phyloP scores from a whole-genome alignment of 2,888 invertebrate species.

The Anagyrus pseudococci region DNA sequence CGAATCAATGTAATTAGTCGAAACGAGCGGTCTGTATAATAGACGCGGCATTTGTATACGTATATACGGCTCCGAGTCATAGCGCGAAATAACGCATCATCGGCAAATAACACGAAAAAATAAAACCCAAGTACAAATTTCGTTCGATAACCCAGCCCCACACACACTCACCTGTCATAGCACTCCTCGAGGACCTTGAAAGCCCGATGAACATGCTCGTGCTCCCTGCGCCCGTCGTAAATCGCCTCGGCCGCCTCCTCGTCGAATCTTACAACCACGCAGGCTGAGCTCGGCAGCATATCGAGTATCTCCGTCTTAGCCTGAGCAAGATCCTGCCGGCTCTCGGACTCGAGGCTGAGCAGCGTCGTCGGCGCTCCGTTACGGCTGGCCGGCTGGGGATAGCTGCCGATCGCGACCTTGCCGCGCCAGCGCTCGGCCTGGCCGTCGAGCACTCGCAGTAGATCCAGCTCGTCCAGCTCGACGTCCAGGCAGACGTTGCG shows the following conservation, averaged over 20 bases:
- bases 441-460: constrained; percentile 44
- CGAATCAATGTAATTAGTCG: no score
- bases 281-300: constrained; percentile 32
- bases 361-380: constrained; percentile 34
- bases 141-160: no score
- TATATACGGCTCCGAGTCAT: no score
- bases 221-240: constrained; percentile 41
- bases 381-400: constrained; percentile 45
- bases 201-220: constrained; percentile 47
- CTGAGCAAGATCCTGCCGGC: constrained; percentile 35
- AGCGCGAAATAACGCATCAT: no score
- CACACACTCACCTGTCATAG: constrained; percentile 50
- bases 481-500: constrained; percentile 45
- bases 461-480: constrained; percentile 45
- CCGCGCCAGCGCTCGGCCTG: constrained; percentile 44
- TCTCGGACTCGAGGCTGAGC: constrained; percentile 48
- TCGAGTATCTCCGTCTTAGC: constrained; percentile 42
- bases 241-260: constrained; percentile 45
- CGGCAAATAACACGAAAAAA: background rate
- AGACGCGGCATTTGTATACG: no score
- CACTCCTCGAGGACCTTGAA: constrained; percentile 52
- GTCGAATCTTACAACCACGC: background rate
- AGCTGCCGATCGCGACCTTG: constrained; percentile 50
- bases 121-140: no score
- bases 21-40: no score